Evolutionary conservation across 2,797 vertebrate genomes (phyloP).

Genomic region (Babyrousa celebensis): DNA sequence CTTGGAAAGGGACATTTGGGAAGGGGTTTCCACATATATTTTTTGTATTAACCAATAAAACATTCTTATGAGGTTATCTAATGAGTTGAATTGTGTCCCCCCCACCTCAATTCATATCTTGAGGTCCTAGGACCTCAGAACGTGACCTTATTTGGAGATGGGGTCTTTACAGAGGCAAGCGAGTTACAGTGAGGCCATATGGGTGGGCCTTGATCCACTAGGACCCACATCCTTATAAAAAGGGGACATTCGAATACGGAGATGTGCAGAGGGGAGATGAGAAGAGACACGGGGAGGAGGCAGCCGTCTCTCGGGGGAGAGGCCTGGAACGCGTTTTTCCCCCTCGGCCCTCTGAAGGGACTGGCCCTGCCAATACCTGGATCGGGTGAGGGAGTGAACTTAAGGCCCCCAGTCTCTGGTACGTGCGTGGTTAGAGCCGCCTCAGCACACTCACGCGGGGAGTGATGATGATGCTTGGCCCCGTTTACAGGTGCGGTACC

Average conservation of each 20-base stretch:
- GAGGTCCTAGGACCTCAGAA: not conserved
- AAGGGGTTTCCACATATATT: not conserved
- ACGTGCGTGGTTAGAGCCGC: not conserved
- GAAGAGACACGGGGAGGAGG: not conserved
- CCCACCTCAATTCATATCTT: not conserved
- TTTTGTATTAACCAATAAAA: not conserved
- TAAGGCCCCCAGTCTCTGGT: not conserved
- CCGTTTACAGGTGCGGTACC: not conserved
- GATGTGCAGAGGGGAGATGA: not conserved
- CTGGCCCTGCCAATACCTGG: rapidly evolving
- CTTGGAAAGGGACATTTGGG: not conserved
- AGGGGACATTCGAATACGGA: not conserved
- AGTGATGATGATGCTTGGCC: not conserved
- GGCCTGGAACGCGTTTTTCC: not conserved
- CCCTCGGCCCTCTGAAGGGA: rapidly evolving
- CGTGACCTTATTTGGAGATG: not conserved
- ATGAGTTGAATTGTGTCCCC: not conserved
- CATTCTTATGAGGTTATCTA: not conserved
- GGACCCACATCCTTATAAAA: not conserved
- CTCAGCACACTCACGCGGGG: not conserved
- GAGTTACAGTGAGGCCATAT: not conserved
- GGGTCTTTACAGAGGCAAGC: not conserved
- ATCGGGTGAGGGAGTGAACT: not conserved
- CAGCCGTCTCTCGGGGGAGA: not conserved
- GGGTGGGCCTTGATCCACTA: not conserved